Conservation (phyloP, 1,140 invertebrate species). For the Antheraea mylitta region DNA sequence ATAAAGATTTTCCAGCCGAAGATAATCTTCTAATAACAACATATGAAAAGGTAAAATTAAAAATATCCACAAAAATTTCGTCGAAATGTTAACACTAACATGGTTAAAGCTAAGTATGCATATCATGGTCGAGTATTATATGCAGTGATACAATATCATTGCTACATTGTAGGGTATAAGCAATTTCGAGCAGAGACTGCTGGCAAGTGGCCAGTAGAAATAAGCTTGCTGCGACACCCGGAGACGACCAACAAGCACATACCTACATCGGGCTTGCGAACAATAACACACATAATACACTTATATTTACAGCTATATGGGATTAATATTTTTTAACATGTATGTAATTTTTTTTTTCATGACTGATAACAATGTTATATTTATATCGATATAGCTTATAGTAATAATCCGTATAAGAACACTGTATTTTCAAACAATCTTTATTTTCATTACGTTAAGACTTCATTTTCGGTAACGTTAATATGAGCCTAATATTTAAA, state of each 20-base stretch:
- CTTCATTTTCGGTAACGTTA: too few relatives aligned
- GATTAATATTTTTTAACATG: not conserved
- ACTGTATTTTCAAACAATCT: too few relatives aligned
- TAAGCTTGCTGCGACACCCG: constrained; percentile 63
- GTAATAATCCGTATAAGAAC: too few relatives aligned
- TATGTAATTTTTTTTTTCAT: too few relatives aligned
- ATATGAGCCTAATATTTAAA: too few relatives aligned
- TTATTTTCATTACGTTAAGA: too few relatives aligned
- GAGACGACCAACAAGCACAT: constrained; percentile 41
- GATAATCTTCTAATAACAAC: not conserved
- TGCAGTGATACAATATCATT: constrained; percentile 60
- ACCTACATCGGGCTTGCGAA: constrained; percentile 47
- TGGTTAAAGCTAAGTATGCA: constrained; percentile 11
- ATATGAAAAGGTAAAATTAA: not conserved
- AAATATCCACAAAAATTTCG: not conserved
- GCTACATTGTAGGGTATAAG: constrained; percentile 65
- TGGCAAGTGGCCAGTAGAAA: constrained; percentile 69
- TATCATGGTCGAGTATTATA: constrained; percentile 28
- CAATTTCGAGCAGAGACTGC: constrained; percentile 64
- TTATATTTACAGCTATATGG: constrained; percentile 36
- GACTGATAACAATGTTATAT: too few relatives aligned
- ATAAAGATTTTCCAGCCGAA: too few relatives aligned
- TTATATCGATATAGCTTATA: too few relatives aligned
- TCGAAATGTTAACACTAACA: not conserved
- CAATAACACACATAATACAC: constrained; percentile 33